These are phyloP conservation scores for Clarias platycephalus DNA, from an alignment of 2,797 vertebrate species.

Conservation along the genomic window DNA sequence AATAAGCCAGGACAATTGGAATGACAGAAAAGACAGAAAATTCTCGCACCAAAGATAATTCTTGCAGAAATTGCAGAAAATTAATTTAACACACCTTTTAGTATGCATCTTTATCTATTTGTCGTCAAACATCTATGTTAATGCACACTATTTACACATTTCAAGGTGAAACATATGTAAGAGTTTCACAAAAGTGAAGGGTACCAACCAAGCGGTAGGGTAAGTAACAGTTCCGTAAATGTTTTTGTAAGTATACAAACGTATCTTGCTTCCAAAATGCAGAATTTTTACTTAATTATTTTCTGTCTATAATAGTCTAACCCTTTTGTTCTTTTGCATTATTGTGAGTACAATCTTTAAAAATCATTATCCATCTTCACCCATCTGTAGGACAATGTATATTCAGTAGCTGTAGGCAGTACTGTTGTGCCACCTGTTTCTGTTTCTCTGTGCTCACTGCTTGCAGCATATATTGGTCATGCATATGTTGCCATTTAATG, in stretches of 20 bases:
- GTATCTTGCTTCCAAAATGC: background rate
- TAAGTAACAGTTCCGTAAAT: background rate
- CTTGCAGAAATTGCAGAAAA: no score
- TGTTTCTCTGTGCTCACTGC: background rate
- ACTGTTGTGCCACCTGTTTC: constrained; percentile 16
- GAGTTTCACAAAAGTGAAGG: no score
- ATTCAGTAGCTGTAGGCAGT: constrained; percentile 11
- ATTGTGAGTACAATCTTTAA: background rate
- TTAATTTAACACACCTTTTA: no score
- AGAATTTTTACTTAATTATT: background rate
- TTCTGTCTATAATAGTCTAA: background rate
- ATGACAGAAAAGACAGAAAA: background rate
- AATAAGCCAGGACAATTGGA: background rate
- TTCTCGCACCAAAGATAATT: background rate
- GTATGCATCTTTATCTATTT: no score
- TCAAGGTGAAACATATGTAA: background rate
- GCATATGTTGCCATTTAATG: constrained; percentile 18
- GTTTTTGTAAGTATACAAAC: background rate
- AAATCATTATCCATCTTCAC: background rate
- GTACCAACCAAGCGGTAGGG: background rate
- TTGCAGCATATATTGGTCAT: constrained; percentile 11
- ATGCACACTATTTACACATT: background rate
- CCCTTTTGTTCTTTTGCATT: background rate
- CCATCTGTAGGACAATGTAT: constrained; percentile 20
- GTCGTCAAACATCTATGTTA: no score